Evolutionary conservation across 2,888 invertebrate genomes (phyloP), one percentile per base, ranked within the genome.

Genomic region (Drosophila prolongata): DNA sequence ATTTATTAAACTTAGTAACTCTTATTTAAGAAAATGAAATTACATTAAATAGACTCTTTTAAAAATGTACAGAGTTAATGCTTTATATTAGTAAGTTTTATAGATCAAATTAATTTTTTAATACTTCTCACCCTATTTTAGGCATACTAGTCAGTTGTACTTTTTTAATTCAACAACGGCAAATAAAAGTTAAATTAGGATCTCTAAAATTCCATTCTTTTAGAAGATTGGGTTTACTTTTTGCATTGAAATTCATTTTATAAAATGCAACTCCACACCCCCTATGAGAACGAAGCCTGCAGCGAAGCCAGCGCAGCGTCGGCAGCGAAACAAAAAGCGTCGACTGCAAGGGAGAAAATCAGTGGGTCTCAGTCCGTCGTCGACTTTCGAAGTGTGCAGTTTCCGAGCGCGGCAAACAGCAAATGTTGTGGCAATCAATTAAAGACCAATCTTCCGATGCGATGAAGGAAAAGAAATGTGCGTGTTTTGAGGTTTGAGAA

Each of bases 301-400:
- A 47, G 46, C 27, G 30, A 30, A 16, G 46, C 46, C 30, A 30
- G 10, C 27, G 16, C 47, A 11, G 30, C 16, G 47, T 34, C 30
- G 14, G 34, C 30, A 47, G 47, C 34, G 47, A 47, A 0, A 11
- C 16, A 53, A 42, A 53, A 42, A 37, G 24, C 58, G 43, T 9
- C 55, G 43, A 40, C 38, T 44, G 30, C 38, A 43, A 37, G 24
- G 50, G 38, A 35, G 30, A 50, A 60, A 44, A 47, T 65, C 64
- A 44, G 52, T 52, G 38, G 52, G 38, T 62, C 72, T 71, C 54
- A 82, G 87, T 82, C 75, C 80, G 77, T 75, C 73, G 77, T 74
- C 70, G 69, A 75, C 73, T 70, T 73, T 81, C 79, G 65, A 38
- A 60, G 60, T 59, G 87, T 87, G 66, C 79, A 77, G 87, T 61